phyloP scores from a whole-genome alignment of 2,888 invertebrate genomes.

The Andrena fulva region DNA sequence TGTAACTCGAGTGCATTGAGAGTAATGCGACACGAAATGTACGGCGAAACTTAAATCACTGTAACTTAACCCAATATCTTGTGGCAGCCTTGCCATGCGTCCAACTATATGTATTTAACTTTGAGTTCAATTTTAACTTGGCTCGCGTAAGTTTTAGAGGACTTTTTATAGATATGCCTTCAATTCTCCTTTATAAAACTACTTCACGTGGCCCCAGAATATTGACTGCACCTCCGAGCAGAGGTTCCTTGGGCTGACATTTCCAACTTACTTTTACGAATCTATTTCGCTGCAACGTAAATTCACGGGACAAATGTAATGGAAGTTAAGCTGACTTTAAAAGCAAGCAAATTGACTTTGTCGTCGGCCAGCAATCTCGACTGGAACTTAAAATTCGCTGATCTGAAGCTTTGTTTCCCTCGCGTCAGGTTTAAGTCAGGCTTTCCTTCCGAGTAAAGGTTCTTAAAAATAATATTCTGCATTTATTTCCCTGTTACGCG shows the following conservation, averaged over 20 bases:
- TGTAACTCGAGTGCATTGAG: constrained; percentile 11
- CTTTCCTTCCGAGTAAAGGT: not conserved
- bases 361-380: not conserved
- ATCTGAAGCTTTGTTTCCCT: not conserved
- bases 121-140: constrained; percentile 24
- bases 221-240: not conserved
- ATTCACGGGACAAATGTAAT: not conserved
- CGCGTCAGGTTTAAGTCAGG: not conserved
- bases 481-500: no score
- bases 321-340: not conserved
- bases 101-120: not conserved
- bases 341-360: constrained; percentile 1
- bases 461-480: no score
- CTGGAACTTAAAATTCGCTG: not conserved
- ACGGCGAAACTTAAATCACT: constrained; percentile 10
- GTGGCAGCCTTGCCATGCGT: not conserved
- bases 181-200: not conserved
- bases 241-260: not conserved
- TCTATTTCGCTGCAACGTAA: not conserved
- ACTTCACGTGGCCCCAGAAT: not conserved
- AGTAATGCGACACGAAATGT: not conserved
- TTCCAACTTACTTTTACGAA: not conserved
- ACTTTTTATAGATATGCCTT: constrained; percentile 7
- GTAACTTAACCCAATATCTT: constrained; percentile 25
- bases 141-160: constrained; percentile 14